These are phyloP conservation scores for Drosophila paucipuncta DNA, from an alignment of 2,888 invertebrate species.

Conservation along the genomic window DNA sequence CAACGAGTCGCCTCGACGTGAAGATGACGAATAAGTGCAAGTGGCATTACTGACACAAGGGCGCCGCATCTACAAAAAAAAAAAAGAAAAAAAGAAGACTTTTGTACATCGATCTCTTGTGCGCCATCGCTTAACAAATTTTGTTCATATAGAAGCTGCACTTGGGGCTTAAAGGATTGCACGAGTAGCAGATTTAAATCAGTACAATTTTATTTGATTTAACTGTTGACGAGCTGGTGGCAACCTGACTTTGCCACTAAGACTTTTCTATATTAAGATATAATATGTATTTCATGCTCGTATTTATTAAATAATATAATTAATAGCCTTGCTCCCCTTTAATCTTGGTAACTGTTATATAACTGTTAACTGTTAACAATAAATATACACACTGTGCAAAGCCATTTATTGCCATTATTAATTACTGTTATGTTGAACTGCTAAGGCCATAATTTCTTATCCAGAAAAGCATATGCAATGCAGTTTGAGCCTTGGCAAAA, in stretches of 20 bases:
- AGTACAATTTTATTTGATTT: background rate
- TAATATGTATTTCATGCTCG: background rate
- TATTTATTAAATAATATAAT: background rate
- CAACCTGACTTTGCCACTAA: background rate
- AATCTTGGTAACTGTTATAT: background rate
- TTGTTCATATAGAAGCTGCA: background rate
- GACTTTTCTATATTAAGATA: background rate
- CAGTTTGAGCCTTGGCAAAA: background rate
- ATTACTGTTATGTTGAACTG: background rate
- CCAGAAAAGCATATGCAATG: background rate
- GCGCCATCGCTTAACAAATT: background rate
- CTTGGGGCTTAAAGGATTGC: background rate
- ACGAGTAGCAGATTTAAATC: background rate
- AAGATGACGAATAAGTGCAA: conserved; percentile 66
- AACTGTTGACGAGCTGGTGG: background rate
- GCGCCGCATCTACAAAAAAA: background rate
- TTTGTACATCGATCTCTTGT: conserved; percentile 2
- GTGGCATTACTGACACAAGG: conserved; percentile 45
- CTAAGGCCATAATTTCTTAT: background rate
- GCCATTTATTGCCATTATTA: background rate
- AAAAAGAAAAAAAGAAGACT: background rate
- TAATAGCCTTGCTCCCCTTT: background rate
- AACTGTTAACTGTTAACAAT: background rate
- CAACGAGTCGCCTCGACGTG: conserved; percentile 30
- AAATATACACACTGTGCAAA: background rate